Conservation (phyloP, 2,113 vertebrate species). For the Oxyruncus cristatus region DNA sequence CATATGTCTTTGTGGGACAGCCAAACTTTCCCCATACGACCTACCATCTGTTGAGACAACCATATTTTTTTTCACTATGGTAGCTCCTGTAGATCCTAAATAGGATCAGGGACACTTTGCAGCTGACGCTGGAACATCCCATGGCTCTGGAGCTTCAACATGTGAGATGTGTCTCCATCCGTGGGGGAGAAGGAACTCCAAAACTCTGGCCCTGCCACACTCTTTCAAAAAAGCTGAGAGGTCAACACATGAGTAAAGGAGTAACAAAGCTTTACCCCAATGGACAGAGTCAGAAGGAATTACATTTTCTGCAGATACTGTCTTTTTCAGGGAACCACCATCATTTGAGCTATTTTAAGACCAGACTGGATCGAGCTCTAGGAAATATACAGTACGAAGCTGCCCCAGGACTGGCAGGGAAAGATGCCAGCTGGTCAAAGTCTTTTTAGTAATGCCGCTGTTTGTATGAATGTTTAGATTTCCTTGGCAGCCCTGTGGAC, state of each 20-base stretch:
- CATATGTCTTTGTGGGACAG: not conserved
- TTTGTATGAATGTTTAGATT: conserved; percentile 36
- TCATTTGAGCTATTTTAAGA: conserved; percentile 32
- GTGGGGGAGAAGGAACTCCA: not conserved
- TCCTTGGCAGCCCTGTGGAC: conserved; percentile 62
- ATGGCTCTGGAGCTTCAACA: not conserved
- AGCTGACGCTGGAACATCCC: not conserved
- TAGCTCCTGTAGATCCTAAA: not conserved
- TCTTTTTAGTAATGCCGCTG: not conserved
- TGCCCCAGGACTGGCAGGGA: conserved; percentile 40
- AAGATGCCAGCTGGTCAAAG: conserved; percentile 26
- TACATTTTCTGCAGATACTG: not conserved
- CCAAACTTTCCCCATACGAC: not conserved
- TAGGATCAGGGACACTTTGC: not conserved
- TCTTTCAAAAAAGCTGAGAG: not conserved
- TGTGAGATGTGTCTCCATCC: not conserved
- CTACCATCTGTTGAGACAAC: not conserved
- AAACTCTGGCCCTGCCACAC: not conserved
- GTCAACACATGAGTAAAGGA: not conserved
- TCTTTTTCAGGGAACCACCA: conserved; percentile 13
- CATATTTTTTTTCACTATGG: not conserved
- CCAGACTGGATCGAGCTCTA: not conserved
- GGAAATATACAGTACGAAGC: conserved; percentile 45
- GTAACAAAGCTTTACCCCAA: not conserved
- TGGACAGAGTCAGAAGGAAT: not conserved